Evolutionary conservation across 2,113 vertebrate genomes (phyloP), one percentile per base, ranked within the genome.

Genomic region (Thunnus thynnus): DNA sequence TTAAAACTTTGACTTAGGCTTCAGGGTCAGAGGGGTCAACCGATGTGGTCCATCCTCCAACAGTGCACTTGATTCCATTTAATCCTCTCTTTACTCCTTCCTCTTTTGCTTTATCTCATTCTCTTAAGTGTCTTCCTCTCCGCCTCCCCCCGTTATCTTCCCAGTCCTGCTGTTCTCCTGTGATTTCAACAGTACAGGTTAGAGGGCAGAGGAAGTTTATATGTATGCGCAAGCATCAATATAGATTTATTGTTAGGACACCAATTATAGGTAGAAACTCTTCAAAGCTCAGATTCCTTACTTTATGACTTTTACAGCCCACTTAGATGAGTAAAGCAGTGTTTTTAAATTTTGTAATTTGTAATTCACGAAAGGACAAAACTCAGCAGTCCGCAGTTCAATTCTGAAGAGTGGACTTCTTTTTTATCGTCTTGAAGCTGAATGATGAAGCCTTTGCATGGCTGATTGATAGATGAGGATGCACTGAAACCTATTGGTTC

Each of bases 391-490:
- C 30, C 61, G 54, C 73, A 46, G 27, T 65, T 52, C 55, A 22
- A 11, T 44, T 73, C 41, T 13, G 27, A 6, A 67, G 18, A 69
- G 30, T 25, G 30, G 30, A 57, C 48, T 66, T 41, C 22, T 22
- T 17, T 52, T 17, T 17, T 51, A 8, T 55, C 44, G 47, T 63
- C 63, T 70, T 36, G 30, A 60, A 62, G 57, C 51, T 72, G 46
- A 74, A 66, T 72, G 52, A 61, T 52, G 57, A 63, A 22, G 58
- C 56, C 41, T 67, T 68, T 64, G 48, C 79, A 32, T 64, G 60
- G 75, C 20, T 74, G 86, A 89, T 76, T 87, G 87, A 89, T 84
- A 65, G 78, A 87, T 85, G 70, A 60, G 51, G 69, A 70, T 68
- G 36, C 69, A 57, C 67, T 55, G 52, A 65, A 86, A 80, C 74